Evolutionary conservation across 2,113 vertebrate species (phyloP).

Genomic region (Dasypus novemcinctus): DNA sequence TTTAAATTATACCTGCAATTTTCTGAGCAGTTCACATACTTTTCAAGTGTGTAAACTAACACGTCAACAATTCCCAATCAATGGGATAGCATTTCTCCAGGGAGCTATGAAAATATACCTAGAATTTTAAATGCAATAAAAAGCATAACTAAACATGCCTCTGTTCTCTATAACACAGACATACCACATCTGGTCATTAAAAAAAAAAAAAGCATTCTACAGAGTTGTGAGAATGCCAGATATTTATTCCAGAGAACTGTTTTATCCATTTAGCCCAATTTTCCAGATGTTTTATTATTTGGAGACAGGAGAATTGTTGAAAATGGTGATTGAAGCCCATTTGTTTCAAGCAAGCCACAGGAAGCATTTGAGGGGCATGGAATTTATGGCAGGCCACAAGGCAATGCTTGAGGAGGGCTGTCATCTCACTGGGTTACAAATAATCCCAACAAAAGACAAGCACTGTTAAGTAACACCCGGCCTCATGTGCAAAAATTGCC

Average conservation of each 20-base stretch:
- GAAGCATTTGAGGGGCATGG: constrained; percentile 71
- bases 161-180: constrained; percentile 85
- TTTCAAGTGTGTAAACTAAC: constrained; percentile 83
- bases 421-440: constrained; percentile 37
- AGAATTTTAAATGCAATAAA: constrained; percentile 86
- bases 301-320: constrained; percentile 83
- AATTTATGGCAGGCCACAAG: constrained; percentile 71
- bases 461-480: constrained; percentile 68
- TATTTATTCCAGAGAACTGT: constrained; percentile 82
- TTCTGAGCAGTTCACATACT: constrained; percentile 79
- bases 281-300: constrained; percentile 86
- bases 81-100: constrained; percentile 81
- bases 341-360: constrained; percentile 79
- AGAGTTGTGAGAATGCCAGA: constrained; percentile 83
- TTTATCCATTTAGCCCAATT: constrained; percentile 87
- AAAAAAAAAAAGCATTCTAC: constrained; percentile 80
- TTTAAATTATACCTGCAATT: constrained; percentile 81
- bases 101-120: constrained; percentile 85
- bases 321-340: constrained; percentile 80
- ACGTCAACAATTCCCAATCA: constrained; percentile 84
- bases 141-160: constrained; percentile 83
- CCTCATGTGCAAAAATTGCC: constrained; percentile 74
- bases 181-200: constrained; percentile 85
- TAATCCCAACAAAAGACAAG: constrained; percentile 23
- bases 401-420: constrained; percentile 28